Evolutionary conservation across 2,888 invertebrate species (phyloP).

Genomic region (Physocephala rufipes): DNA sequence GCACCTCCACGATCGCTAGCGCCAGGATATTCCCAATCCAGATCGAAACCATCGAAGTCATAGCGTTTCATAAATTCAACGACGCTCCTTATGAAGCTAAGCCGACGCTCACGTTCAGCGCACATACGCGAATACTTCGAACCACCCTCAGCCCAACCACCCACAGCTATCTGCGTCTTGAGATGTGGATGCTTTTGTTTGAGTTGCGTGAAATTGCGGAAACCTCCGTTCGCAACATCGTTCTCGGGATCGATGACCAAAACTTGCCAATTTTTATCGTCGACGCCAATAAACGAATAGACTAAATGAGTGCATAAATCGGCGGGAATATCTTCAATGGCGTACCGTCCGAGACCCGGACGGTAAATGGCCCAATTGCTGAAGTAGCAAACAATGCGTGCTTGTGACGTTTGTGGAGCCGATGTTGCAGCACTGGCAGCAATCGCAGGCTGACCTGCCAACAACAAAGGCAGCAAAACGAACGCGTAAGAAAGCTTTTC

Average conservation of each 20-base stretch:
- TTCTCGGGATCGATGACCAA: conserved; percentile 83
- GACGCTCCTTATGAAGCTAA: conserved; percentile 78
- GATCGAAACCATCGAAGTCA: conserved; percentile 84
- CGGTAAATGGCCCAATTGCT: conserved; percentile 79
- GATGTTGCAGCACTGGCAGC: conserved; percentile 42
- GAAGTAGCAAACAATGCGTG: conserved; percentile 70
- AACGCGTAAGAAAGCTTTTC: conserved; percentile 16
- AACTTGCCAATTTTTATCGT: conserved; percentile 79
- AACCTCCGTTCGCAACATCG: conserved; percentile 80
- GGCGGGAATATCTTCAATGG: conserved; percentile 84
- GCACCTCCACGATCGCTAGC: conserved; percentile 87
- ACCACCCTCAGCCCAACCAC: conserved; percentile 92
- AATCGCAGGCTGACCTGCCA: conserved; percentile 46
- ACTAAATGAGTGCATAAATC: conserved; percentile 86
- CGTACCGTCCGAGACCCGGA: conserved; percentile 82
- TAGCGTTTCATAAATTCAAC: conserved; percentile 81
- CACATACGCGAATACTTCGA: conserved; percentile 87
- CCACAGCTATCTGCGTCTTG: conserved; percentile 83
- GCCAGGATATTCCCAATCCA: conserved; percentile 93
- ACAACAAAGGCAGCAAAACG: conserved; percentile 45
- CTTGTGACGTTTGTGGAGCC: conserved; percentile 54
- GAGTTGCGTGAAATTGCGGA: conserved; percentile 80
- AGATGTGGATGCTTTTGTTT: conserved; percentile 76
- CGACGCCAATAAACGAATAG: conserved; percentile 88
- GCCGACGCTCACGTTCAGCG: conserved; percentile 73